Evolutionary conservation across 2,797 vertebrate species (phyloP), one percentile per base, ranked within the genome.

Genomic region (Sebastes glaucus): DNA sequence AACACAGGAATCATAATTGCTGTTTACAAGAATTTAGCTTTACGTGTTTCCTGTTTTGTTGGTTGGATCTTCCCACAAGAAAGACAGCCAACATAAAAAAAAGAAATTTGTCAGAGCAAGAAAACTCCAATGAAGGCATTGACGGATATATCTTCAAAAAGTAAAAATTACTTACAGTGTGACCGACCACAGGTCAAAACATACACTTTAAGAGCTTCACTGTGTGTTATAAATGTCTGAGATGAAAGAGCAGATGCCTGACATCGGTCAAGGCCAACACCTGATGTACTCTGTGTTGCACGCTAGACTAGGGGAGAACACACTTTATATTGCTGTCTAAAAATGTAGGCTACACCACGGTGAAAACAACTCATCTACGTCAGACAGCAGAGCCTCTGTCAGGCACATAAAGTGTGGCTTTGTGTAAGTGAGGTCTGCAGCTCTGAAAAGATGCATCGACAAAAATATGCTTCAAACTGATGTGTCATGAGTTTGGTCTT

Each of bases 401-500:
- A 74, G 69, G 35, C 42, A 71, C 75, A 68, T 27, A 61, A 70
- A 84, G 66, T 18, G 20, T 8, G 30, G 68, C 56, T 84, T 79
- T 81, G 65, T 77, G 46, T 33, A 63, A 71, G 59, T 73, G 80
- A 76, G 23, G 30, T 88, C 46, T 84, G 52, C 65, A n/a, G 63
- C 75, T 71, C 61, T 64, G 49, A 74, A 74, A 78, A 78, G 72
- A 85, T 49, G 57, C 30, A 3, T 66, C 53, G 49, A 78, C 77
- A 86, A 77, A 86, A 84, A 88, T 61, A 85, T 55, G 71, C 65
- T 71, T 82, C 52, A 53, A 77, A 61, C 69, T 59, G 66, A 83
- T 82, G 81, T 75, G 81, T 89, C 82, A 88, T 77, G 33, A 42
- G 28, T 78, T 71, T 83, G 71, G 57, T 78, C n/a, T 72, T 83